Base-by-base conservation (phyloP, 2,113 vertebrate species). In the Promerops cafer region DNA sequence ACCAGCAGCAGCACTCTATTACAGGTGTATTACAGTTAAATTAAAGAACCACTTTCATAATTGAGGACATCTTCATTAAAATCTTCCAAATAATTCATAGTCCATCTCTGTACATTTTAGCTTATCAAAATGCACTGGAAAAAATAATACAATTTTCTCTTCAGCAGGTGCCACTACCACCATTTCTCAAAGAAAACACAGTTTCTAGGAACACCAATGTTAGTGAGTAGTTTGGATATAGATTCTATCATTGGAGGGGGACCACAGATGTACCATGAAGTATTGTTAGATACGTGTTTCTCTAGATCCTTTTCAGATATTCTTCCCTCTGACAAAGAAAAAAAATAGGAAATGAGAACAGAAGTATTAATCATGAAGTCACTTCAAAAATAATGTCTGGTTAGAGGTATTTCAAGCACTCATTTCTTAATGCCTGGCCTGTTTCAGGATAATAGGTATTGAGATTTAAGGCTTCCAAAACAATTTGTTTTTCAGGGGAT, bases 191-290 rank as follows among this genome's bases (percentile, higher is more conserved):
- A 99, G 89, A 98, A 97, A 94, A 99, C 98, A 94, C 94, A 97
- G 89, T 99, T 97, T 92, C 93, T 97, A 10, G 99, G 88, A 70
- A 99, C 97, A 33, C 98, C 98, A 20, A 98, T 79, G 37, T 94
- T 95, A 90, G 93, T 94, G 7, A 99, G 98, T 45, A 98, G 97
- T 89, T 97, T 96, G 87, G 98, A 99, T 96, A 99, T 87, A 8
- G 98, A 98, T 96, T 99, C 98, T 23, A 98, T 99, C 99, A 99
- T 99, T 22, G 98, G 98, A 49, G 99, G 99, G 23, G 99, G 99
- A 33, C 99, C 99, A 21, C 99, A 99, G 77, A 99, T 98, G 96
- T 98, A 99, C 97, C 99, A 99, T 80, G 99, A 94, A 56, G 99
- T 99, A 87, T 98, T 95, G 50, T 97, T 74, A 6, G 98, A 98